phyloP scores from a whole-genome alignment of 2,888 invertebrate species.

The Bombylius major region DNA sequence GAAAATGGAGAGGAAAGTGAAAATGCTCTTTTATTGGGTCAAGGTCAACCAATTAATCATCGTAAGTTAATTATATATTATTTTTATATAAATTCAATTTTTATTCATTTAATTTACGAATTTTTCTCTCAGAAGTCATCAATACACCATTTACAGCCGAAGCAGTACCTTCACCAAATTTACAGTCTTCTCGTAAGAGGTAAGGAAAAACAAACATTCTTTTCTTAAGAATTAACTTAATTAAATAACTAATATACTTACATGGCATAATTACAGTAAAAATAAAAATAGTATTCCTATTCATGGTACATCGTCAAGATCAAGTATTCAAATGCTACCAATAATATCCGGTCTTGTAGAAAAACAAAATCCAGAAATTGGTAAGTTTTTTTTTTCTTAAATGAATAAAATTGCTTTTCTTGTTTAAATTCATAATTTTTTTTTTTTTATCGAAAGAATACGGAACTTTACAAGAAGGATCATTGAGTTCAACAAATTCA shows the following conservation, averaged over 20 bases:
- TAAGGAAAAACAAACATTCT: constrained; percentile 13
- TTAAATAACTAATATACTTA: no score
- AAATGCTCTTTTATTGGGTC: constrained; percentile 38
- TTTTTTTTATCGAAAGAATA: constrained; percentile 42
- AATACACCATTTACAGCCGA: not conserved
- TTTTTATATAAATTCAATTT: no score
- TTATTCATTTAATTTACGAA: not conserved
- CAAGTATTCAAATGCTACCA: constrained; percentile 37
- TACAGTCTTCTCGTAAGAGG: constrained; percentile 29
- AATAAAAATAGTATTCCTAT: constrained; percentile 23
- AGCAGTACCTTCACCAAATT: constrained; percentile 30
- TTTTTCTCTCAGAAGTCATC: not conserved
- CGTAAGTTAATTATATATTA: not conserved
- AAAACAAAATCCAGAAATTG: constrained; percentile 34
- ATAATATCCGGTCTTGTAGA: constrained; percentile 36
- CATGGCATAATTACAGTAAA: not conserved
- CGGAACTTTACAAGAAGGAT: constrained; percentile 62
- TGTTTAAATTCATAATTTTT: not conserved
- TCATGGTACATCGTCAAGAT: constrained; percentile 35
- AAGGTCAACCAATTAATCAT: constrained; percentile 11
- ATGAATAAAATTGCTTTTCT: not conserved
- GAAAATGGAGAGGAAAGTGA: constrained; percentile 38
- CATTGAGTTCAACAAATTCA: constrained; percentile 45
- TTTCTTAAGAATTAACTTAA: no score
- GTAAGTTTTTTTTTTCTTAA: constrained; percentile 17